Evolutionary conservation across 2,113 vertebrate genomes (phyloP).

Genomic region (Sorex araneus): DNA sequence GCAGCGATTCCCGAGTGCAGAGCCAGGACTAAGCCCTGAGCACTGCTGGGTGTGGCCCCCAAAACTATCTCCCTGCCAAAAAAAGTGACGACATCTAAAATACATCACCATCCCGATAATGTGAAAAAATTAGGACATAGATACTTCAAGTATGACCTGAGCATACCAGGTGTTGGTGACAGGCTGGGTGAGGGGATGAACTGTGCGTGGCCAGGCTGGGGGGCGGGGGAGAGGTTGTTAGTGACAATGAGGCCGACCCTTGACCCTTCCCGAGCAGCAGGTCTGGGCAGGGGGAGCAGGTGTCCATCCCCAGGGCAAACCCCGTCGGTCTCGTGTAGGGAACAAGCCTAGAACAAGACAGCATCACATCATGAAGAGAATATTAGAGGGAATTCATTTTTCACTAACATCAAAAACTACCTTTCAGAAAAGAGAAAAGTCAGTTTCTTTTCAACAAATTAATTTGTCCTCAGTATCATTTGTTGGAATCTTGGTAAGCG

Average conservation of each 20-base stretch:
- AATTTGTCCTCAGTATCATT: background rate
- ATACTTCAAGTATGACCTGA: background rate
- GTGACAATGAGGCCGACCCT: no score
- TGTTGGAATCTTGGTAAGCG: background rate
- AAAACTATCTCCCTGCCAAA: no score
- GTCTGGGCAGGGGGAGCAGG: no score
- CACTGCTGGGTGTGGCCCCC: no score
- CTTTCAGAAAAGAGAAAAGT: slow-evolving; percentile 15
- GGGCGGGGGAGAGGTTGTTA: no score
- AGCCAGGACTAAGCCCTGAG: no score
- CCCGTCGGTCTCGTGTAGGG: background rate
- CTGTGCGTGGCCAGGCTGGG: no score
- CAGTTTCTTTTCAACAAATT: background rate
- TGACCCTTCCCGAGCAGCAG: no score
- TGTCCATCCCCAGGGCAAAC: background rate
- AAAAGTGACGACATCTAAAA: no score
- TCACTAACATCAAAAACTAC: slow-evolving; percentile 7
- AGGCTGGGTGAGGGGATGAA: slow-evolving; percentile 25
- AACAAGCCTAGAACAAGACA: background rate
- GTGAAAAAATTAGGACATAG: background rate
- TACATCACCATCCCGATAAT: background rate
- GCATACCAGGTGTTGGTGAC: background rate
- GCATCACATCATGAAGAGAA: background rate
- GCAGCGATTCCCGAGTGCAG: no score
- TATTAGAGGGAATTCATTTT: background rate